Evolutionary conservation across 2,797 vertebrate species (phyloP).

Genomic region (Luscinia luscinia): DNA sequence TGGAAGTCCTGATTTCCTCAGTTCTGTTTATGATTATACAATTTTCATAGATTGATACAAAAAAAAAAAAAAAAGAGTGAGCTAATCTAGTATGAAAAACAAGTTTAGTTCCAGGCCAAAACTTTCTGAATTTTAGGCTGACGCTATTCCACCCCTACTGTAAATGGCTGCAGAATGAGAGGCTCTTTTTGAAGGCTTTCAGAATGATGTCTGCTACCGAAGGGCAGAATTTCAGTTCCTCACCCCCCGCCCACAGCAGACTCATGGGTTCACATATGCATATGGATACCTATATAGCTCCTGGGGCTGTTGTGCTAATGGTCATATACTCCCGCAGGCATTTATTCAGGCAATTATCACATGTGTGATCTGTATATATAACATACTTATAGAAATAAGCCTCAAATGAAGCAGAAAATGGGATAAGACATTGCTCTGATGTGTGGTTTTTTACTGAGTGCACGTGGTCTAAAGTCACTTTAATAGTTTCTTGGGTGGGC

Average conservation of each 20-base stretch:
- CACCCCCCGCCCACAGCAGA: background rate
- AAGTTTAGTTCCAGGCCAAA: background rate
- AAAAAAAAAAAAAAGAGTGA: background rate
- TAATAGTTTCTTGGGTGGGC: background rate
- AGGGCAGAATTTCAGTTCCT: background rate
- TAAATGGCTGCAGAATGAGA: background rate
- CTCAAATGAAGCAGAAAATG: background rate
- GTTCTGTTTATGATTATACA: background rate
- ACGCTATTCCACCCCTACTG: fast-evolving
- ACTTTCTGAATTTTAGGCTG: background rate
- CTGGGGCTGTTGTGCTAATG: background rate
- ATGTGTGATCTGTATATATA: background rate
- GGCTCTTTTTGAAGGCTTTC: background rate
- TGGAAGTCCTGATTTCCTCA: background rate
- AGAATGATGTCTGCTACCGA: background rate
- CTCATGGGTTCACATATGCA: background rate
- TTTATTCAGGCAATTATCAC: background rate
- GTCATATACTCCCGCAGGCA: background rate
- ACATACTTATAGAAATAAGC: background rate
- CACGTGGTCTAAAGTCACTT: background rate
- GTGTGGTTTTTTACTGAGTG: background rate
- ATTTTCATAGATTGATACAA: background rate
- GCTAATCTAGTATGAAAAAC: background rate
- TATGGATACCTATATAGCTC: background rate
- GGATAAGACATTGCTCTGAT: background rate